Evolutionary conservation across 2,113 vertebrate genomes (phyloP), one percentile per base, ranked within the genome.

Genomic region (Hemibagrus wyckioides): DNA sequence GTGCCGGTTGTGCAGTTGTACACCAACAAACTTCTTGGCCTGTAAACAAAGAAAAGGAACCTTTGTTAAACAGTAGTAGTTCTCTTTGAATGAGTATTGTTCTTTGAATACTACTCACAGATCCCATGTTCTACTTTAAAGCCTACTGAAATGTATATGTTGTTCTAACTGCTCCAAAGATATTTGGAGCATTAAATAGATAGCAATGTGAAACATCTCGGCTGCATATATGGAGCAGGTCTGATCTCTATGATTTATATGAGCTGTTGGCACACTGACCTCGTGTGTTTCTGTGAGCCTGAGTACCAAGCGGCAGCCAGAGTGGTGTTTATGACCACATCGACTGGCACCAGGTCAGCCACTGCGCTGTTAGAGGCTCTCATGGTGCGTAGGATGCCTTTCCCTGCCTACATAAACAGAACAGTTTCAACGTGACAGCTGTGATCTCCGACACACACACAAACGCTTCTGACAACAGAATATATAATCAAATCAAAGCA

Each of bases 1-100:
- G 96, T 96, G 44, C 98, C 98, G 7, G 98, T 99, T 7, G 98
- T 99, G 92, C 98, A 99, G 89, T 99, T 99, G 94, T 99, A 99
- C 57, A 99, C 96, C 91, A 98, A 93, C 79, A 99, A 93, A 92
- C 95, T 97, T 92, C 93, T 97, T 87, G 97, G 96, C 93, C 98
- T 99, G 93, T 6, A 87, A 83, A 67, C 36, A 89, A 48, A 75
- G 83, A 33, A 1, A 69, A 3, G 67, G 10, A 52, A 80, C 52
- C 10, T 1, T 59, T 30, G 25, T 30, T 7, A 17, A 56, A 56
- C 50, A 36, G 17, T 79, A n/a, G 15, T 19, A 3, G 17, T 56
- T 52, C 15, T 79, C 14, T 79, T 48, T 76, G 25, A 50, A n/a
- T 52, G 3, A 79, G 19, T 54, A 79, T 79, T 1, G 3, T 15